Conservation (phyloP, 35 echinoderm and acorn worm species). For the Holothuria glaberrima region DNA sequence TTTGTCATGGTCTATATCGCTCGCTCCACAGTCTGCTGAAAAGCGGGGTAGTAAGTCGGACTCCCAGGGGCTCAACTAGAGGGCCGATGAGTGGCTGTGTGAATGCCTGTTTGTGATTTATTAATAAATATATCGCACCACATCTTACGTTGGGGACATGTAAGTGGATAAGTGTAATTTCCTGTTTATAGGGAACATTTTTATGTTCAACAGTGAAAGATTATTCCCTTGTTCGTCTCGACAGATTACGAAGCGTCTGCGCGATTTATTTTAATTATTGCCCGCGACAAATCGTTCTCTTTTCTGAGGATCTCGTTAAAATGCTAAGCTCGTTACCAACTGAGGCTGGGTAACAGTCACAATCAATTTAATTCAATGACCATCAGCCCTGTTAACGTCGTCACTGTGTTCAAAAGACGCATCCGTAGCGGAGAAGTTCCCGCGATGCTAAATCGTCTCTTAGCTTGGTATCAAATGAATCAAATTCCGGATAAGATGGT, state of each 20-base stretch:
- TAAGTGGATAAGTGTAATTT: slow-evolving; percentile 36
- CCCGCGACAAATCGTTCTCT: not conserved
- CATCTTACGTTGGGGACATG: slow-evolving; percentile 18
- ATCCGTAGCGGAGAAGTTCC: not conserved
- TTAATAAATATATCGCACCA: slow-evolving; percentile 24
- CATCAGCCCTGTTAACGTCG: not conserved
- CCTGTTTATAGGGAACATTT: slow-evolving; percentile 52
- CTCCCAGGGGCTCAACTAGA: not conserved
- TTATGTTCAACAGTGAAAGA: slow-evolving; percentile 51
- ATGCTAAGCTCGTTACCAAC: too few relatives aligned
- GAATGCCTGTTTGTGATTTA: slow-evolving; percentile 22
- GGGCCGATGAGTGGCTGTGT: slow-evolving; percentile 5
- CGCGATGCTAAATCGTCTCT: not conserved
- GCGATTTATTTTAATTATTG: slow-evolving; percentile 28
- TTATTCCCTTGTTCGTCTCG: not conserved
- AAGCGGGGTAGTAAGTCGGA: slow-evolving; percentile 19
- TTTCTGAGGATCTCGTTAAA: too few relatives aligned
- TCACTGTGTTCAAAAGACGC: not conserved
- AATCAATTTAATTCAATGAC: slow-evolving; percentile 14
- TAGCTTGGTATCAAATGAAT: not conserved
- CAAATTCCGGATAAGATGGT: too few relatives aligned
- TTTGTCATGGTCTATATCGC: not conserved
- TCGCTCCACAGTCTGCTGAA: slow-evolving; percentile 11
- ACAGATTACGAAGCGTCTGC: not conserved
- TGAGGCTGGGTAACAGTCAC: not conserved